A percentile compares a stretch with the other conserved stretches of the same genome.
Conservation (phyloP, 1,140 invertebrate species). For the Magallana angulata region DNA sequence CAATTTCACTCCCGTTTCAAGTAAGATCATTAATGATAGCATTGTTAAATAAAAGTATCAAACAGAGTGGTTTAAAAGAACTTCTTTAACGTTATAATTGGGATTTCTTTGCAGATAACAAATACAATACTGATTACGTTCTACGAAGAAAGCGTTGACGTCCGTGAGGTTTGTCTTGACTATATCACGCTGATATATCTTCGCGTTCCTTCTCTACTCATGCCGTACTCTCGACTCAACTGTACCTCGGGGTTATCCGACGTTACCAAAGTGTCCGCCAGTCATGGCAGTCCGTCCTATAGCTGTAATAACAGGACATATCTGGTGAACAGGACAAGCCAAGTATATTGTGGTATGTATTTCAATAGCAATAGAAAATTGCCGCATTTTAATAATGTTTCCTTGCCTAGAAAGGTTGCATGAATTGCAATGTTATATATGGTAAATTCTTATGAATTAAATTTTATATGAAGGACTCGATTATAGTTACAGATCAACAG, state of each 20-base stretch:
- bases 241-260: not conserved
- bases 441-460: too few relatives aligned
- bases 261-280: not conserved
- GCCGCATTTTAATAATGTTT: not conserved
- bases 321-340: not conserved
- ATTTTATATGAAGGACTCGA: too few relatives aligned
- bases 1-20: not conserved
- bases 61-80: too few relatives aligned
- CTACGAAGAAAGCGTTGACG: not conserved
- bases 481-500: too few relatives aligned
- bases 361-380: not conserved
- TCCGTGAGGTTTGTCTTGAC: not conserved
- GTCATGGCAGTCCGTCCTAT: not conserved
- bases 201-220: not conserved
- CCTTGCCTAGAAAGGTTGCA: too few relatives aligned
- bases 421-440: too few relatives aligned
- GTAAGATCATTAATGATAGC: not conserved
- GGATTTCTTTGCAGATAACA: too few relatives aligned
- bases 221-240: not conserved
- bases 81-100: too few relatives aligned
- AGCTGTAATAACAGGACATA: not conserved
- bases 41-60: too few relatives aligned
- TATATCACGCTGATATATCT: not conserved
- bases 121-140: not conserved
- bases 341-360: slow-evolving; percentile 3